A percentile compares a stretch with the other conserved stretches of the same genome.
These are phyloP conservation scores for Amyelois transitella DNA, from an alignment of 1,140 invertebrate species.

Conservation along the genomic window DNA sequence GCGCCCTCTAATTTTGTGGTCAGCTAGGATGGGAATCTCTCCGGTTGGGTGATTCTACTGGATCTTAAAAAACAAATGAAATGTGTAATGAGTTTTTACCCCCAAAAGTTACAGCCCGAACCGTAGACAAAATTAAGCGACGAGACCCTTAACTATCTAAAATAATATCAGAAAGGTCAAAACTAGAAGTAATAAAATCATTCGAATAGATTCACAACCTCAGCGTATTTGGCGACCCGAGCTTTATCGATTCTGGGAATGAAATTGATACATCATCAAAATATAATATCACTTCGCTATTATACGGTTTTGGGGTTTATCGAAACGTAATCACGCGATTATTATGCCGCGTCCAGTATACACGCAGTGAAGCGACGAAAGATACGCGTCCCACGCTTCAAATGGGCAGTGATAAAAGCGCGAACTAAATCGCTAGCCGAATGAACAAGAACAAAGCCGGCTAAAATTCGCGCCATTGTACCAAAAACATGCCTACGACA, in stretches of 20 bases:
- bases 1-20: constrained; percentile 28
- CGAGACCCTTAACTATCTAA: not conserved
- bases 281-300: not conserved
- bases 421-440: constrained; percentile 59
- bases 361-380: constrained; percentile 29
- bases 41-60: no score
- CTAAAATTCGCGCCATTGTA: constrained; percentile 67
- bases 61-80: no score
- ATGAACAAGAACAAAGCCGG: constrained; percentile 65
- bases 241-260: not conserved
- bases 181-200: not conserved
- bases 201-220: not conserved
- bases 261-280: not conserved
- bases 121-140: no score
- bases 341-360: constrained; percentile 1
- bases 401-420: constrained; percentile 64
- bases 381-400: constrained; percentile 33
- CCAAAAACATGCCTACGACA: constrained; percentile 41
- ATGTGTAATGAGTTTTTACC: no score
- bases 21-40: constrained; percentile 11
- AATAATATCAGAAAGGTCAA: not conserved
- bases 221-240: not conserved
- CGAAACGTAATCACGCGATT: constrained; percentile 1
- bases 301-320: not conserved
- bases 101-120: no score